Base-by-base conservation (phyloP, 2,888 invertebrate genomes). In the Hyles lineata region DNA sequence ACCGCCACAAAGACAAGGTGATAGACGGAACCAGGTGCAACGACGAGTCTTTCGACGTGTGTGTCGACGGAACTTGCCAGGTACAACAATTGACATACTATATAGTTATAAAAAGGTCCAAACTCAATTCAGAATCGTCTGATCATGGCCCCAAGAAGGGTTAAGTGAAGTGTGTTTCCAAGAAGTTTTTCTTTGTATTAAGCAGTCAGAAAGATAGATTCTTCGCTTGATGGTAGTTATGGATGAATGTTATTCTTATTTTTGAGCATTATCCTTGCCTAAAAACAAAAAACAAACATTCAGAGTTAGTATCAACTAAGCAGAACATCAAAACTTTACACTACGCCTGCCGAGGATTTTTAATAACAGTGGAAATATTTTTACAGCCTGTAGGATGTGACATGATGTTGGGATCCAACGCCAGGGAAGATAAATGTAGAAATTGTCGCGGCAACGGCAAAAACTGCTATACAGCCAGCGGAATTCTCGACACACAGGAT, bases 31-130 rank as follows among this genome's bases (percentile, higher is more conserved):
- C 98, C 63, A 95, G 96, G 80, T 98, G 98, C 90, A 96, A 96
- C 83, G 96, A 98, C 75, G 97, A 98, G 84, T 96, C 96, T 59
- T 96, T 97, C 81, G 98, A 99, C 86, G 97, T 99, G 80, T 99
- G 99, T 89, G 99, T 99, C 72, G 96, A 98, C 87, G 99, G 99
- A 74, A 96, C 96, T 87, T 99, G 99, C 87, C 96, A 98, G 96
- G 98, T 98, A 92, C 74, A 70, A 9, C 17, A 8, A 74, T 73
- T 21, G 19, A 15, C 8, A 19, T 55, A 55, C 17, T 3, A 17
- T 55, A 55, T 11, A 3, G 11, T 15, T 11, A 11, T 11, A 43
- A 11, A 3, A 11, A 15, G 15, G 15, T 11, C 43, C 11, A 43
- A 43, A 43, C 2, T 11, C 15, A 15, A 11, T 43, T 15, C 2